Evolutionary conservation across 2,797 vertebrate genomes (phyloP).

Genomic region (Lagocephalus sceleratus): DNA sequence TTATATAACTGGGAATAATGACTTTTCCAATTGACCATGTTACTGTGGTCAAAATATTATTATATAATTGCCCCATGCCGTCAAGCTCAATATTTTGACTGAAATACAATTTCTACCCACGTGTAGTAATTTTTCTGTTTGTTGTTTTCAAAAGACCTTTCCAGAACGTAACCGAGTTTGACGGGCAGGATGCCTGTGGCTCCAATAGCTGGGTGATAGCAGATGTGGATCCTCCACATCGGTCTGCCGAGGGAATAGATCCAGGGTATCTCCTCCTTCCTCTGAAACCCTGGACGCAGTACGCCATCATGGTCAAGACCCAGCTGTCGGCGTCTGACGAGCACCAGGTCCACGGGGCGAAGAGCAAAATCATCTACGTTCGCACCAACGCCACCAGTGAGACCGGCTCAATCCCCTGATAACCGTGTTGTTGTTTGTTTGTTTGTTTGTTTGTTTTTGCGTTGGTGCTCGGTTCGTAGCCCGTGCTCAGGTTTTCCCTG

Average conservation of each 20-base stretch:
- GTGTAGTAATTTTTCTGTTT: constrained; percentile 4
- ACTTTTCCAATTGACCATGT: too few species aligned
- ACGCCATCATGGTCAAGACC: constrained; percentile 96
- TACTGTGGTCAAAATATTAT: too few species aligned
- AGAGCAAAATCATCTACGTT: constrained; percentile 94
- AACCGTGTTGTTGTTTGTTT: background rate
- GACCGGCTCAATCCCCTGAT: constrained; percentile 40
- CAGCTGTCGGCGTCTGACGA: constrained; percentile 93
- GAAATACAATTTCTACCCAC: constrained; percentile 11
- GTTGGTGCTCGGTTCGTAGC: too few species aligned
- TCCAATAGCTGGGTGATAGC: constrained; percentile 98
- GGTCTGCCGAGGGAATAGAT: constrained; percentile 78
- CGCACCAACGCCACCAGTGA: constrained; percentile 93
- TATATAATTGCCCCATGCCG: too few species aligned
- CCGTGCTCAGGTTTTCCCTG: too few species aligned
- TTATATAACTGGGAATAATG: too few species aligned
- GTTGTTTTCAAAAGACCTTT: constrained; percentile 78
- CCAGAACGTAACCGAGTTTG: constrained; percentile 96
- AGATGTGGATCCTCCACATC: constrained; percentile 87
- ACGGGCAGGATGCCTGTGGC: constrained; percentile 94
- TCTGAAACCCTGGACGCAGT: constrained; percentile 97
- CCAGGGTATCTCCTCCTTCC: constrained; percentile 86
- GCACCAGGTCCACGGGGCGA: constrained; percentile 89
- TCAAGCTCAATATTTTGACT: background rate
- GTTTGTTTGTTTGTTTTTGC: constrained; percentile 4